Percentiles rank a stretch among this genome's conserved stretches.
These are phyloP conservation scores for Hormiphora californensis DNA, from an alignment of 37 sponge, comb jelly and placozoan species.

Conservation along the genomic window DNA sequence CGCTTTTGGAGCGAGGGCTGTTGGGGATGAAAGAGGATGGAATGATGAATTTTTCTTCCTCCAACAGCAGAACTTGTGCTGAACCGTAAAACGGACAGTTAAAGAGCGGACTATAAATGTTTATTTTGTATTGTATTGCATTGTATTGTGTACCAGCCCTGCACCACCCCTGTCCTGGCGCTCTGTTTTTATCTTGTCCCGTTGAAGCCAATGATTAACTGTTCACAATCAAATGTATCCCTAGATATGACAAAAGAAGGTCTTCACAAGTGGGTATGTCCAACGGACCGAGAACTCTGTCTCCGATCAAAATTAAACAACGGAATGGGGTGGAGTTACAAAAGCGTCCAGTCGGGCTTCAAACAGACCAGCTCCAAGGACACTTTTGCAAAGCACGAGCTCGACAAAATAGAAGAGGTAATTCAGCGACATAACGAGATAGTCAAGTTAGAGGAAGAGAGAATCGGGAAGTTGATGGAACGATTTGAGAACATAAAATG, in stretches of 20 bases:
- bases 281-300: constrained; percentile 38
- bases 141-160: too few species aligned
- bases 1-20: too few species aligned
- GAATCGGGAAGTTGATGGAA: constrained; percentile 44
- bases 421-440: constrained; percentile 18
- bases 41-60: too few species aligned
- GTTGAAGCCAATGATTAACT: too few species aligned
- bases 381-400: constrained; percentile 49
- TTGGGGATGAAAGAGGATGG: too few species aligned
- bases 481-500: constrained; percentile 39
- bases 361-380: neutral
- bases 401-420: constrained; percentile 38
- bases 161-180: too few species aligned
- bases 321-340: constrained; percentile 55
- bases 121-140: too few species aligned
- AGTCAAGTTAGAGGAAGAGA: constrained; percentile 13
- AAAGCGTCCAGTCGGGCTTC: constrained; percentile 44
- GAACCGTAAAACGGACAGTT: too few species aligned
- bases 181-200: too few species aligned
- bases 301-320: constrained; percentile 26
- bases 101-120: too few species aligned
- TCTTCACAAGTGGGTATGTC: constrained; percentile 45
- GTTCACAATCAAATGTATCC: too few species aligned
- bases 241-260: constrained; percentile 37
- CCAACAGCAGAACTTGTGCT: too few species aligned